Evolutionary conservation across 2,797 vertebrate genomes (phyloP).

Genomic region (Bradypus variegatus): DNA sequence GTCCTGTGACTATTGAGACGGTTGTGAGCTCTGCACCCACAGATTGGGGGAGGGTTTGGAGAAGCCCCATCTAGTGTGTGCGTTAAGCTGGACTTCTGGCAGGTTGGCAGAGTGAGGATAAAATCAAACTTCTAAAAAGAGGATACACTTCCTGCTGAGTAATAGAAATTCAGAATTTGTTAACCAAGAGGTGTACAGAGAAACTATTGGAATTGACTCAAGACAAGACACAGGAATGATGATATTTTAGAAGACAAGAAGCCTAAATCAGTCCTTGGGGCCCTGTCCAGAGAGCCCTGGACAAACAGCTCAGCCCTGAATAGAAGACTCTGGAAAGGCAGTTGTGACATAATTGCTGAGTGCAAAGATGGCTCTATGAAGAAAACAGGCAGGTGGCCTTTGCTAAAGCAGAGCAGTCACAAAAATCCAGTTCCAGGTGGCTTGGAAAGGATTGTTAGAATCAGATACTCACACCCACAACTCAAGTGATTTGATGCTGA

Average conservation of each 20-base stretch:
- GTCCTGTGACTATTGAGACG: not conserved
- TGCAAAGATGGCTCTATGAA: fast-evolving
- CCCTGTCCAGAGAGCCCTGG: not conserved
- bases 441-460: fast-evolving
- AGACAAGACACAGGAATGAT: not conserved
- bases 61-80: not conserved
- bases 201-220: not conserved
- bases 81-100: not conserved
- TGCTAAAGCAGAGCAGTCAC: fast-evolving
- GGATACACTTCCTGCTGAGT: not conserved
- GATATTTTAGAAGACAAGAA: not conserved
- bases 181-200: not conserved
- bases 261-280: not conserved
- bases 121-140: not conserved
- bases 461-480: fast-evolving
- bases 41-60: not conserved
- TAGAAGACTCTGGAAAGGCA: not conserved
- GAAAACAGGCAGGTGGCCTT: fast-evolving
- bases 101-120: not conserved
- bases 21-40: fast-evolving
- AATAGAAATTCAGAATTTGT: not conserved
- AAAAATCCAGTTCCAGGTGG: fast-evolving
- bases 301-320: no score
- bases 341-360: fast-evolving
- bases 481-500: fast-evolving